phyloP scores from a whole-genome alignment of 2,888 invertebrate genomes.

The Erebia ligea region DNA sequence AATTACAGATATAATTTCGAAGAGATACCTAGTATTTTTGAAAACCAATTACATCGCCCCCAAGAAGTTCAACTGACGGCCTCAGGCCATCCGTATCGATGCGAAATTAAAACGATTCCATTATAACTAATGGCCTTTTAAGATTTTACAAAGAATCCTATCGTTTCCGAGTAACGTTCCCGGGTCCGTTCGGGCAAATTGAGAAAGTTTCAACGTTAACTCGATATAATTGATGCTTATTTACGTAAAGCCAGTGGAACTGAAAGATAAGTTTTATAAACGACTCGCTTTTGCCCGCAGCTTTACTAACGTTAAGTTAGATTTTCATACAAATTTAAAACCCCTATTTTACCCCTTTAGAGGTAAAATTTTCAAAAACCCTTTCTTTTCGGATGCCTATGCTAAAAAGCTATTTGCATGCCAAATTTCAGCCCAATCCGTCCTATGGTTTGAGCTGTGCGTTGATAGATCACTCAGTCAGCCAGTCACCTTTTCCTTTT shows the following conservation, averaged over 20 bases:
- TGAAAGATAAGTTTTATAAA: conserved; percentile 6
- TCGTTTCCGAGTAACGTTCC: conserved; percentile 39
- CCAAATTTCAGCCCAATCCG: too few relatives aligned
- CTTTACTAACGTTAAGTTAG: too few relatives aligned
- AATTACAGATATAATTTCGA: background rate
- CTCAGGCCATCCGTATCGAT: conserved; percentile 43
- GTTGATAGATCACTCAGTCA: too few relatives aligned
- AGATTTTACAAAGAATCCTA: conserved; percentile 54
- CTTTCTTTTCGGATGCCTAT: too few relatives aligned
- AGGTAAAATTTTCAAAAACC: too few relatives aligned
- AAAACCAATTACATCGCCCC: conserved; percentile 53
- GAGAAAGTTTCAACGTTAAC: conserved; percentile 46
- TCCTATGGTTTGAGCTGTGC: too few relatives aligned
- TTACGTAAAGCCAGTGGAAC: conserved; percentile 16
- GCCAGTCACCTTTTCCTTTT: too few relatives aligned
- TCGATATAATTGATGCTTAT: conserved; percentile 44
- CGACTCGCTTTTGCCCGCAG: too few relatives aligned
- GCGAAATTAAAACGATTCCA: conserved; percentile 52
- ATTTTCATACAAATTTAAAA: too few relatives aligned
- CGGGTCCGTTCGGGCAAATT: conserved; percentile 46
- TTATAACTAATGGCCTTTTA: conserved; percentile 52
- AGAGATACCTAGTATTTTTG: conserved; percentile 39
- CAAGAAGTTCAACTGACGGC: conserved; percentile 44
- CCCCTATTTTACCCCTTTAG: too few relatives aligned
- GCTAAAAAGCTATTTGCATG: too few relatives aligned